Evolutionary conservation across 2,888 invertebrate species (phyloP).

Genomic region (Calameuta pallipes): DNA sequence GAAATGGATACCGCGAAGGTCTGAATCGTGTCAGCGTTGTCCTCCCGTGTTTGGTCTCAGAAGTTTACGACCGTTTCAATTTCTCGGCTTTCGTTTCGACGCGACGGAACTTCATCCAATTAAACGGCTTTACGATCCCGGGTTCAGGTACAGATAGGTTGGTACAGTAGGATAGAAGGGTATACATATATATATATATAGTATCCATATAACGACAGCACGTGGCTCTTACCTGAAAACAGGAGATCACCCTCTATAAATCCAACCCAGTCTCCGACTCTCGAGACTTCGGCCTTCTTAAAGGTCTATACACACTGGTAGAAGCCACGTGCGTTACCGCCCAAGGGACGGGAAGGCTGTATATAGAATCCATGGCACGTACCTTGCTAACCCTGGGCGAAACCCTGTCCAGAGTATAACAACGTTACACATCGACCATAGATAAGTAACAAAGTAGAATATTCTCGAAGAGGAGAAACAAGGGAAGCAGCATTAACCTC

Average conservation of each 20-base stretch:
- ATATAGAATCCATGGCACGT: neutral
- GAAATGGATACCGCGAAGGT: neutral
- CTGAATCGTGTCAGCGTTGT: neutral
- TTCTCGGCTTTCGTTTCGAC: conserved; percentile 36
- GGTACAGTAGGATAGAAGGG: neutral
- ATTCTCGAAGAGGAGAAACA: neutral
- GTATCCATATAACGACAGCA: neutral
- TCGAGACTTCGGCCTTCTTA: neutral
- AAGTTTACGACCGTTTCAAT: conserved; percentile 43
- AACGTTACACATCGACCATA: neutral
- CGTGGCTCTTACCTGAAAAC: neutral
- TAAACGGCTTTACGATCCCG: conserved; percentile 52
- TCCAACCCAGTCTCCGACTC: neutral
- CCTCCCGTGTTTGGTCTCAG: neutral
- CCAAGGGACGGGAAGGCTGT: neutral
- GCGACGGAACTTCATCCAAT: conserved; percentile 46
- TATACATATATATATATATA: neutral
- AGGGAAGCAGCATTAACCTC: neutral
- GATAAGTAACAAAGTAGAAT: neutral
- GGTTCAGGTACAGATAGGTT: neutral
- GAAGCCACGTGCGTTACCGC: neutral
- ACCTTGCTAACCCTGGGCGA: neutral
- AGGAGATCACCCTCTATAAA: neutral
- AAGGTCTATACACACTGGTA: neutral
- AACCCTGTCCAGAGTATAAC: too few species aligned